Percentiles rank a stretch among this genome's conserved stretches.
Evolutionary conservation across 2,797 vertebrate species (phyloP).

Genomic region (Enoplosus armatus): DNA sequence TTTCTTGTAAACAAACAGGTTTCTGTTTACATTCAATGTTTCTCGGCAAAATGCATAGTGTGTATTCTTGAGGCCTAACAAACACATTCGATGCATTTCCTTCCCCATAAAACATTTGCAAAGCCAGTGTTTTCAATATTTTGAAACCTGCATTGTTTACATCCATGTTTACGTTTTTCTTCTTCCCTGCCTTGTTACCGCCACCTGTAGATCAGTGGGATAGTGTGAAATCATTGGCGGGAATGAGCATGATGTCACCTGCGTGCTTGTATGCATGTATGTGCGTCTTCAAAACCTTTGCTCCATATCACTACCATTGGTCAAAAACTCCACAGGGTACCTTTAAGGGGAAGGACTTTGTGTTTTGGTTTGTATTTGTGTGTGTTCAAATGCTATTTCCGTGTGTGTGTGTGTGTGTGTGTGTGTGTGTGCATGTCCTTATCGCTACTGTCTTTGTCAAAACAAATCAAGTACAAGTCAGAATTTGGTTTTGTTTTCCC

Average conservation of each 20-base stretch:
- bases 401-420: neutral
- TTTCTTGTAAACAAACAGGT: neutral
- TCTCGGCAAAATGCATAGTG: neutral
- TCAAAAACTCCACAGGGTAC: neutral
- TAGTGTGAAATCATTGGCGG: neutral
- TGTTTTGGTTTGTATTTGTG: neutral
- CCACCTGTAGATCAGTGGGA: neutral
- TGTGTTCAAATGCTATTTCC: neutral
- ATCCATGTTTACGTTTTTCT: neutral
- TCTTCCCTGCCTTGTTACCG: neutral
- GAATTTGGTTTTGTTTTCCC: slow-evolving; percentile 52
- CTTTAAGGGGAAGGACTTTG: neutral
- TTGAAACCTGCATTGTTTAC: neutral
- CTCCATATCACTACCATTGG: neutral
- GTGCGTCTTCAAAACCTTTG: neutral
- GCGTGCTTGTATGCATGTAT: neutral
- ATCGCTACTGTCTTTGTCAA: slow-evolving; percentile 22
- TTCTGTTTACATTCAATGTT: neutral
- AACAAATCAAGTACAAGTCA: neutral
- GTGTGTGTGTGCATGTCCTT: neutral
- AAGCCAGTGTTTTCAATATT: neutral
- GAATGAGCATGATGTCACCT: neutral
- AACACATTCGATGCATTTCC: neutral
- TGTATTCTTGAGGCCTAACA: neutral
- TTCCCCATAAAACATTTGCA: neutral